Evolutionary conservation across 2,113 vertebrate species (phyloP).

Genomic region (Gorilla gorilla): DNA sequence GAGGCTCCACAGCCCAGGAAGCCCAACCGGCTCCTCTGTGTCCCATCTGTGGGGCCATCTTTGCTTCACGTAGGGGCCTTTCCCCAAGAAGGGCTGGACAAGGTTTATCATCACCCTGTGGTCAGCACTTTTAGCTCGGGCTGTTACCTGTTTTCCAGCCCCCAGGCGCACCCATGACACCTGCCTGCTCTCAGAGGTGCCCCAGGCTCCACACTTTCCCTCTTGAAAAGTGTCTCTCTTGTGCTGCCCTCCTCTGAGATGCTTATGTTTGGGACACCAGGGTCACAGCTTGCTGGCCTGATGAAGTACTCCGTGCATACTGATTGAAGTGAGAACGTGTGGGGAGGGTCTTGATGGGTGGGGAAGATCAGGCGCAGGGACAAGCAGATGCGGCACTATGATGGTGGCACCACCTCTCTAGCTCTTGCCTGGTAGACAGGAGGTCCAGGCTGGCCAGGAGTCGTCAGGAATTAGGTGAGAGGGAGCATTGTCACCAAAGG

Average conservation of each 20-base stretch:
- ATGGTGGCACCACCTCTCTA: not conserved
- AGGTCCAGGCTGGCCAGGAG: not conserved
- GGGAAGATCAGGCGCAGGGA: accelerated
- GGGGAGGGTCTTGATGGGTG: not conserved
- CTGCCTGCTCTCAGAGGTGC: not conserved
- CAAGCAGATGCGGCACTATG: not conserved
- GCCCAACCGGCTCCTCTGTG: not conserved
- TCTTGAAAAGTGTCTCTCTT: not conserved
- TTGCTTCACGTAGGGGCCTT: not conserved
- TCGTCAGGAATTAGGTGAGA: not conserved
- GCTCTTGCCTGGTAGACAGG: not conserved
- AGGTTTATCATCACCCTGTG: not conserved
- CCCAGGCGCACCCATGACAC: not conserved
- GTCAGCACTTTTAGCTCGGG: not conserved
- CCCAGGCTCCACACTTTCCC: not conserved
- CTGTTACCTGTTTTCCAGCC: not conserved
- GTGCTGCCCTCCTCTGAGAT: too few relatives aligned
- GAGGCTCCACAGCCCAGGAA: not conserved
- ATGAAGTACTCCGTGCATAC: not conserved
- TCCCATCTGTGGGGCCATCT: not conserved
- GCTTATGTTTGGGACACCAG: not conserved
- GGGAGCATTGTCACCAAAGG: not conserved
- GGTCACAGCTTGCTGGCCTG: too few relatives aligned
- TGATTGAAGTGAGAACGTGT: not conserved
- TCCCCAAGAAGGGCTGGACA: not conserved